Conservation (phyloP, 2,113 vertebrate genomes). For the Chauna torquata region DNA sequence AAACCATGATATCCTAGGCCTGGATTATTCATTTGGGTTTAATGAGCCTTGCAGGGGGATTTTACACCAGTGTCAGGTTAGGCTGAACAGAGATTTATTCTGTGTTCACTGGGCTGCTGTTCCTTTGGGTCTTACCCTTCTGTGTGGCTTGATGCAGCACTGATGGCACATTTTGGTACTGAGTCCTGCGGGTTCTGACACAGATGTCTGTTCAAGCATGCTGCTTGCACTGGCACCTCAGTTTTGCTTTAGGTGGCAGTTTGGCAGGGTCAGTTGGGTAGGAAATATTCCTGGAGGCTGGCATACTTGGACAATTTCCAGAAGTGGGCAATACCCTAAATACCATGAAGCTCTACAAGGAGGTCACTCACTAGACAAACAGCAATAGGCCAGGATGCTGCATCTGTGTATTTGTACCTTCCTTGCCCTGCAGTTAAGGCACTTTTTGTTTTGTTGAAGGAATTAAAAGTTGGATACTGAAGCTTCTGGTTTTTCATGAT, state of each 20-base stretch:
- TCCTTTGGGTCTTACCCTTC: not conserved
- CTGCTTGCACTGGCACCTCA: fast-evolving
- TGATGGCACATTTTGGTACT: not conserved
- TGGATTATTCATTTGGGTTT: not conserved
- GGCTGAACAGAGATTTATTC: not conserved
- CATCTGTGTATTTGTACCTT: not conserved
- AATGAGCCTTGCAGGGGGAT: not conserved
- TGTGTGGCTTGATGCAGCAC: not conserved
- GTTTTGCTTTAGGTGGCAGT: not conserved
- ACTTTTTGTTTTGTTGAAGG: not conserved
- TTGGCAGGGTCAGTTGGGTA: not conserved
- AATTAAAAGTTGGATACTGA: not conserved
- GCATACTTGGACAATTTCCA: not conserved
- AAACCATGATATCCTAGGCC: not conserved
- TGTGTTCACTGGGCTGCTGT: not conserved
- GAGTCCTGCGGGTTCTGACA: fast-evolving
- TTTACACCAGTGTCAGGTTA: not conserved
- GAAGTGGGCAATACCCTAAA: not conserved
- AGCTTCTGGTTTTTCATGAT: not conserved
- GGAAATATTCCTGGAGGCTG: not conserved
- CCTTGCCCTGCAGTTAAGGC: not conserved
- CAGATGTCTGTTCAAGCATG: not conserved
- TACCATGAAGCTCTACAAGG: not conserved
- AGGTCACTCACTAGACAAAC: not conserved
- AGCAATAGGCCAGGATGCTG: not conserved